phyloP scores from a whole-genome alignment of 2,888 invertebrate species.

The Glyphotaelius pellucidus region DNA sequence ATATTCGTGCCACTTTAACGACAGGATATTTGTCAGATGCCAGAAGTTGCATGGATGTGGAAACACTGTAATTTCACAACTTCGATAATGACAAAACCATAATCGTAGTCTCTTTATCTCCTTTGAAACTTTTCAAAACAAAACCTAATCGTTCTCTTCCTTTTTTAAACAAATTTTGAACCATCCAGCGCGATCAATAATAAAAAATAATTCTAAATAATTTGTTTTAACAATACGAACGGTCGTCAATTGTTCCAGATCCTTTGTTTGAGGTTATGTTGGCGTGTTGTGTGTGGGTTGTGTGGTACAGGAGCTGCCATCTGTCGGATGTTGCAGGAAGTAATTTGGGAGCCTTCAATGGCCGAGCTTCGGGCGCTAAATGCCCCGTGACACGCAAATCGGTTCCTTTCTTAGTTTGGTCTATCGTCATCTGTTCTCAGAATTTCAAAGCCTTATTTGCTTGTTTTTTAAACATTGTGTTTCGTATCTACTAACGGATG shows the following conservation, averaged over 20 bases:
- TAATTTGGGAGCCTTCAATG: slow-evolving; percentile 39
- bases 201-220: not conserved
- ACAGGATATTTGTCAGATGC: not conserved
- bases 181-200: slow-evolving; percentile 2
- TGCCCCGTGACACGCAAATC: slow-evolving; percentile 35
- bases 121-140: not conserved
- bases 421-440: slow-evolving; percentile 4
- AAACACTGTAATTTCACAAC: not conserved
- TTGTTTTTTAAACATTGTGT: not conserved
- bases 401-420: not conserved
- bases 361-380: slow-evolving; percentile 28
- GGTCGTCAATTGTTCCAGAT: slow-evolving; percentile 14
- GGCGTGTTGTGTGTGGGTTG: not conserved
- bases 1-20: not conserved
- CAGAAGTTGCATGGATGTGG: not conserved
- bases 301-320: slow-evolving; percentile 32
- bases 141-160: not conserved
- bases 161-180: not conserved
- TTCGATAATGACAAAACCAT: not conserved
- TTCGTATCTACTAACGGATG: not conserved
- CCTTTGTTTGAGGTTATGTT: not conserved
- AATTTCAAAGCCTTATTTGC: not conserved
- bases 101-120: not conserved
- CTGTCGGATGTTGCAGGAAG: slow-evolving; percentile 41
- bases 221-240: not conserved